Conservation (phyloP, 2,113 vertebrate genomes). For the Thunnus thynnus region DNA sequence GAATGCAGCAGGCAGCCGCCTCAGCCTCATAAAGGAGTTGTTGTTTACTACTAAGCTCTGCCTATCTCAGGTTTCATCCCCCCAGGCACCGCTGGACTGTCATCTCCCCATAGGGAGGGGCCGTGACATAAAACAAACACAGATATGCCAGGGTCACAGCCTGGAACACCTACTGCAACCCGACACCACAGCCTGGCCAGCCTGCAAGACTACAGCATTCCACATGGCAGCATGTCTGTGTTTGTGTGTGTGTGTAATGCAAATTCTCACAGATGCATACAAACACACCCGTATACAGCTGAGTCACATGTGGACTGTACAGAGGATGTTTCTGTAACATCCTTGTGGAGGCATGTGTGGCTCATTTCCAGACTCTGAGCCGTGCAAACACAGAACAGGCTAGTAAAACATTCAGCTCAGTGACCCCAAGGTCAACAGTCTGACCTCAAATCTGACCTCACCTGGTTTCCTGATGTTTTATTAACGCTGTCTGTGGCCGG, state of each 20-base stretch:
- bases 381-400: slow-evolving; percentile 37
- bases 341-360: slow-evolving; percentile 6
- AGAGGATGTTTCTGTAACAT: neutral
- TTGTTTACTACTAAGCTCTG: slow-evolving; percentile 78
- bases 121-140: slow-evolving; percentile 79
- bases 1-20: slow-evolving; percentile 61
- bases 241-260: slow-evolving; percentile 38
- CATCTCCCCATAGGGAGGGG: slow-evolving; percentile 77
- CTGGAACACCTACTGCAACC: slow-evolving; percentile 75
- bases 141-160: slow-evolving; percentile 72
- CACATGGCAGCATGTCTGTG: slow-evolving; percentile 57
- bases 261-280: slow-evolving; percentile 43
- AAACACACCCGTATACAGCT: slow-evolving; percentile 39
- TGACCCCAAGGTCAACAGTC: slow-evolving; percentile 57
- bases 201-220: slow-evolving; percentile 52
- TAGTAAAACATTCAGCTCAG: slow-evolving; percentile 26
- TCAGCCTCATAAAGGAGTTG: slow-evolving; percentile 76
- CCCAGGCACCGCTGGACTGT: slow-evolving; percentile 75
- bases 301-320: slow-evolving; percentile 25
- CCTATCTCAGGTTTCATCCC: slow-evolving; percentile 80
- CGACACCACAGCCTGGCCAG: slow-evolving; percentile 54
- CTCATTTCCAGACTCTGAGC: slow-evolving; percentile 26
- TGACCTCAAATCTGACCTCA: slow-evolving; percentile 63
- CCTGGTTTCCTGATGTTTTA: slow-evolving; percentile 64
- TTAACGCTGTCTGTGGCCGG: slow-evolving; percentile 22